These are phyloP conservation scores for Argentina silus DNA, from an alignment of 2,797 vertebrate species.

Conservation along the genomic window DNA sequence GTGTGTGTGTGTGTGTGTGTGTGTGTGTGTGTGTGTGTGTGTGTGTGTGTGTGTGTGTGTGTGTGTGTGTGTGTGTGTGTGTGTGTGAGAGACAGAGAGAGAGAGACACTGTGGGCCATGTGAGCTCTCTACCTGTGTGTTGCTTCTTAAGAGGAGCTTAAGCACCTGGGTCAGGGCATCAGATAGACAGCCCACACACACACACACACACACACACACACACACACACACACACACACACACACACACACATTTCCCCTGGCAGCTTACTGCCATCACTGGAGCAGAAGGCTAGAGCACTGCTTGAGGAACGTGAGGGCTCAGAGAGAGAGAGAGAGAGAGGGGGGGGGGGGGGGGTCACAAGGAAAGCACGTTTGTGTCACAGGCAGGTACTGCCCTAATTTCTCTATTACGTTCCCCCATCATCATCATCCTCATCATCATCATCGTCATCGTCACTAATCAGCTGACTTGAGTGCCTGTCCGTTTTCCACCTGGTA, in stretches of 20 bases:
- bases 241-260: slow-evolving; percentile 30
- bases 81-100: slow-evolving; percentile 36
- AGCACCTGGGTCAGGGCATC: slow-evolving; percentile 44
- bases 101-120: neutral
- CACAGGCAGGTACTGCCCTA: too few species aligned
- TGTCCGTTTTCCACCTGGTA: too few species aligned
- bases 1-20: slow-evolving; percentile 16
- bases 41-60: slow-evolving; percentile 7
- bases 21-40: slow-evolving; percentile 3
- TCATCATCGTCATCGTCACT: too few species aligned
- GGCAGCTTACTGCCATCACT: too few species aligned
- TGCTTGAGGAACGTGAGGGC: too few species aligned
- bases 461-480: too few species aligned
- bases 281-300: too few species aligned
- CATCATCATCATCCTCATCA: too few species aligned
- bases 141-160: slow-evolving; percentile 45
- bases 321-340: too few species aligned
- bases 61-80: neutral
- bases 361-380: too few species aligned
- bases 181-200: slow-evolving; percentile 4
- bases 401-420: too few species aligned
- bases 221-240: slow-evolving; percentile 38
- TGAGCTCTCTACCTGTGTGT: neutral
- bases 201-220: slow-evolving; percentile 13
- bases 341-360: too few species aligned